These are phyloP conservation scores for Nezara viridula DNA, from an alignment of 2,888 invertebrate species.

Conservation along the genomic window DNA sequence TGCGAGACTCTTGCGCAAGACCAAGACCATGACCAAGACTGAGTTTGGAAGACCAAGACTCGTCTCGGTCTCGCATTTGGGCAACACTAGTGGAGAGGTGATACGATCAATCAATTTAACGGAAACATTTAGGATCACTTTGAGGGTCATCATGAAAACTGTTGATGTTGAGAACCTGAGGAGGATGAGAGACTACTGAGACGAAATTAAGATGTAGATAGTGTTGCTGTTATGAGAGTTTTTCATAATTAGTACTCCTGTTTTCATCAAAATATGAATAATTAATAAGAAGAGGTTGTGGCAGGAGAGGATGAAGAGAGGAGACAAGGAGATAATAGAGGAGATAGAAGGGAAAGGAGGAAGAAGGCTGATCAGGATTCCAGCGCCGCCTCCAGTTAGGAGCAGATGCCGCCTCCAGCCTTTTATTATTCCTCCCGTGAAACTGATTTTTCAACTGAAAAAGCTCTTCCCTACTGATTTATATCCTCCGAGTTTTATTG, in stretches of 20 bases:
- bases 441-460: conserved; percentile 52
- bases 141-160: too few relatives aligned
- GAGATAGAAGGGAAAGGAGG: neutral
- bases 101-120: too few relatives aligned
- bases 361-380: conserved; percentile 32
- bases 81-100: too few relatives aligned
- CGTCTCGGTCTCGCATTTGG: too few relatives aligned
- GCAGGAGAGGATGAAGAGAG: neutral
- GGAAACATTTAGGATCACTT: too few relatives aligned
- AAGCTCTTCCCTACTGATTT: conserved; percentile 19
- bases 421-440: conserved; percentile 53
- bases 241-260: neutral
- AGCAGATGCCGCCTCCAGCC: conserved; percentile 51
- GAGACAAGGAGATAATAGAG: conserved; percentile 15
- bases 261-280: conserved; percentile 4
- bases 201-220: too few relatives aligned
- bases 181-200: too few relatives aligned
- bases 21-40: too few relatives aligned
- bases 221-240: too few relatives aligned
- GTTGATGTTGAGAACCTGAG: too few relatives aligned
- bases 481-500: conserved; percentile 42
- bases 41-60: too few relatives aligned
- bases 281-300: neutral
- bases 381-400: conserved; percentile 35
- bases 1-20: too few relatives aligned